Conservation (phyloP, 2,797 vertebrate species). For the Arctocebus calabarensis region DNA sequence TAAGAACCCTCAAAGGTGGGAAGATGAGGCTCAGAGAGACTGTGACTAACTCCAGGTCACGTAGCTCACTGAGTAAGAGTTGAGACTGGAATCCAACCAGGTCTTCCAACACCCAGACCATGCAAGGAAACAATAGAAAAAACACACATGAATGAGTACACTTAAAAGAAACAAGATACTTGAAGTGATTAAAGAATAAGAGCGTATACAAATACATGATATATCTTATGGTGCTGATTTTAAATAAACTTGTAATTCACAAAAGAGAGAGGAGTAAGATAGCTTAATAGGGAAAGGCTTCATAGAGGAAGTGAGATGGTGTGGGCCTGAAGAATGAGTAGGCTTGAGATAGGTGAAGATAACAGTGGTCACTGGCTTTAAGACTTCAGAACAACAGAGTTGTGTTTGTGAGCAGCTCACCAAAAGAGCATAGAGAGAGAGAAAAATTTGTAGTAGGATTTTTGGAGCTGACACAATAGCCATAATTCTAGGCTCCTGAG, state of each 20-base stretch:
- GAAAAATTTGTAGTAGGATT: slow-evolving; percentile 13
- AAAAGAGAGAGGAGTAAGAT: not conserved
- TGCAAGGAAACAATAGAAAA: not conserved
- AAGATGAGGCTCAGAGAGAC: slow-evolving; percentile 38
- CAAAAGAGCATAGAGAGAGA: not conserved
- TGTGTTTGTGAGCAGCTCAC: not conserved
- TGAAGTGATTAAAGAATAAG: slow-evolving; percentile 20
- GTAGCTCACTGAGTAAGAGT: slow-evolving; percentile 6
- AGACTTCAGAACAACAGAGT: not conserved
- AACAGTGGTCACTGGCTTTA: not conserved
- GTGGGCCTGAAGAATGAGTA: not conserved
- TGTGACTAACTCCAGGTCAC: not conserved
- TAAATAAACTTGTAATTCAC: slow-evolving; percentile 49
- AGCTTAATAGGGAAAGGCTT: not conserved
- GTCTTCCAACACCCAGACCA: not conserved
- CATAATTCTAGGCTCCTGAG: not conserved
- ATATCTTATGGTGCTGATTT: slow-evolving; percentile 57
- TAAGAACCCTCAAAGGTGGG: not conserved
- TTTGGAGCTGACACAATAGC: not conserved
- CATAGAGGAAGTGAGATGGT: not conserved
- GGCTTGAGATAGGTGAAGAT: not conserved
- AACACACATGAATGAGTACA: not conserved
- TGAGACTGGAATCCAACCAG: slow-evolving; percentile 25
- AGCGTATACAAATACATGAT: slow-evolving; percentile 13
- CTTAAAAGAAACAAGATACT: slow-evolving; percentile 1